Evolutionary conservation across 2,888 invertebrate species (phyloP).

Genomic region (Oscheius myriophilus): DNA sequence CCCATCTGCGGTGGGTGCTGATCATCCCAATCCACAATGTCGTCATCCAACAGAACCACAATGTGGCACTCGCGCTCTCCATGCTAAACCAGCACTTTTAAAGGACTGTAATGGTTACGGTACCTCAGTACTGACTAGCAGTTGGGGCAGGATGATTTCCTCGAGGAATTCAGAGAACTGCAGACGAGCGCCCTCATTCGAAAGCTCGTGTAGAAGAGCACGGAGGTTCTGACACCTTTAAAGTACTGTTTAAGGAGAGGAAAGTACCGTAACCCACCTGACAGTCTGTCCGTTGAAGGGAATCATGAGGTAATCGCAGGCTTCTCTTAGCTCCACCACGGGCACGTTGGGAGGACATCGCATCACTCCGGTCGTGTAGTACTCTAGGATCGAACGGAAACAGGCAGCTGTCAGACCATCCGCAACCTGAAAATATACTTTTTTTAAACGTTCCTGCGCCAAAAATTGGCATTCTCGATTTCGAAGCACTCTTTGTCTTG

Average conservation of each 20-base stretch:
- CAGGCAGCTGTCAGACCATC: conserved; percentile 95
- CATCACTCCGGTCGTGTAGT: conserved; percentile 53
- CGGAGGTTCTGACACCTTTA: conserved; percentile 72
- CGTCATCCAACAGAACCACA: conserved; percentile 93
- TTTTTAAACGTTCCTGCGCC: no score
- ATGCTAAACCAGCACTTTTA: conserved; percentile 74
- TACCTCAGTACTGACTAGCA: conserved; percentile 81
- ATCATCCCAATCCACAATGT: conserved; percentile 96
- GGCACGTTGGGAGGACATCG: conserved; percentile 91
- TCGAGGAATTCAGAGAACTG: conserved; percentile 97
- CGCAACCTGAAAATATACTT: conserved; percentile 76
- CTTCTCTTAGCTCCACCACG: conserved; percentile 92
- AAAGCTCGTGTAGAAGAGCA: conserved; percentile 93
- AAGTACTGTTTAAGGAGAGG: neutral
- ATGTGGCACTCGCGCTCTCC: conserved; percentile 98
- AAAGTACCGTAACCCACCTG: conserved; percentile 73
- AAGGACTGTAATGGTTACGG: neutral
- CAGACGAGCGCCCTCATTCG: conserved; percentile 97
- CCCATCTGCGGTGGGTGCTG: conserved; percentile 99
- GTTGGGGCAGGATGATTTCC: conserved; percentile 90
- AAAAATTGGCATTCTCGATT: no score
- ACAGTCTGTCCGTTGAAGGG: conserved; percentile 96
- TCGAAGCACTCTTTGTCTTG: neutral
- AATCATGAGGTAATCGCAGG: conserved; percentile 96
- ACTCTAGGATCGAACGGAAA: conserved; percentile 86